A percentile compares a stretch with the other conserved stretches of the same genome.
Evolutionary conservation across 2,797 vertebrate genomes (phyloP).

Genomic region (Danio kyathit): DNA sequence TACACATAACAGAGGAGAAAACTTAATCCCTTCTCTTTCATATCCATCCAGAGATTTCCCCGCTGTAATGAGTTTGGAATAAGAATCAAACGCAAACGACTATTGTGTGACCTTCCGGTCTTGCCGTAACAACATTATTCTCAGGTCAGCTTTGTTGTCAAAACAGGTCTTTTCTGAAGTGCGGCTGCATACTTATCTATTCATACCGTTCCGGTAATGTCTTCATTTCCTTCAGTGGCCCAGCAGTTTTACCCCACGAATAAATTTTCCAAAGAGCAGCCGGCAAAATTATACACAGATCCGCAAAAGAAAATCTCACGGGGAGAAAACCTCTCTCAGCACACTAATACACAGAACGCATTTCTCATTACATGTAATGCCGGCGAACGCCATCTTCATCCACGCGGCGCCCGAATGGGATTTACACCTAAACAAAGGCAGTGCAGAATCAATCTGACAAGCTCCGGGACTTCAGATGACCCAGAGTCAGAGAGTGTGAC

Average conservation of each 20-base stretch:
- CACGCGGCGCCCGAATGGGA: conserved; percentile 31
- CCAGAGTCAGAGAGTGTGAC: conserved; percentile 48
- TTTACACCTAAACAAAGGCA: conserved; percentile 56
- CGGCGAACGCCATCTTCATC: conserved; percentile 25
- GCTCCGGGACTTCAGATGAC: conserved; percentile 47
- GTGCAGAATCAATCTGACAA: conserved; percentile 51
- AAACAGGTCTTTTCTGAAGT: conserved; percentile 13
- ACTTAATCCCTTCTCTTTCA: conserved; percentile 46
- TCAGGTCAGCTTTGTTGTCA: conserved; percentile 23
- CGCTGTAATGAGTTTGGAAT: conserved; percentile 34
- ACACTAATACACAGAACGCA: conserved; percentile 37
- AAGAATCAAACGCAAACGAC: conserved; percentile 40
- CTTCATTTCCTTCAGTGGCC: conserved; percentile 28
- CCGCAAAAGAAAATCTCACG: not conserved
- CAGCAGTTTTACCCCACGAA: conserved; percentile 1
- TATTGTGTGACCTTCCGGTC: not conserved
- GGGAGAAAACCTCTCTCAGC: conserved; percentile 22
- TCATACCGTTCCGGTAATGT: not conserved
- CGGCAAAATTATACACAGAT: not conserved
- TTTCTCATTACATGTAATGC: conserved; percentile 44
- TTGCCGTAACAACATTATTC: conserved; percentile 1
- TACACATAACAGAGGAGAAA: conserved; percentile 39
- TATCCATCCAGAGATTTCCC: conserved; percentile 17
- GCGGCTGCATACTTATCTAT: not conserved
- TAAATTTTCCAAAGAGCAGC: conserved; percentile 6